Evolutionary conservation across 2,113 vertebrate genomes (phyloP).

Genomic region (Anguilla japonica): DNA sequence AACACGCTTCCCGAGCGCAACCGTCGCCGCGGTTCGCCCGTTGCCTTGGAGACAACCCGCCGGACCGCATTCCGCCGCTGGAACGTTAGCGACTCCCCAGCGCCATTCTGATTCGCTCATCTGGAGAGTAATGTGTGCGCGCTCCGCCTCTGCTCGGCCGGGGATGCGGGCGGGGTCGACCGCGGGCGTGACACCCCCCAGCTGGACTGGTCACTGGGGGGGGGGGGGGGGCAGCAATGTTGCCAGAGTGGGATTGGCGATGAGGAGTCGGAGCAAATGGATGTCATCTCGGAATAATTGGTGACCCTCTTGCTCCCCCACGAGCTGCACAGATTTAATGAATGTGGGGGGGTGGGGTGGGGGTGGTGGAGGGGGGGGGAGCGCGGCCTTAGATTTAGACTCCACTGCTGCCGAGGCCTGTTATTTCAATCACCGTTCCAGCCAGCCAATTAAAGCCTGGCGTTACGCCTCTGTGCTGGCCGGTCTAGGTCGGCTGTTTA

Average conservation of each 20-base stretch:
- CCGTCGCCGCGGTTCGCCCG: not conserved
- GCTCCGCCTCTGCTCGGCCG: not conserved
- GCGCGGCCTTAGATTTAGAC: not conserved
- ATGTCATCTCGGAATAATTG: not conserved
- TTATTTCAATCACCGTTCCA: slow-evolving; percentile 1
- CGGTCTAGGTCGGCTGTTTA: too few relatives aligned
- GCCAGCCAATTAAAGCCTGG: slow-evolving; percentile 35
- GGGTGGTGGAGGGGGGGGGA: not conserved
- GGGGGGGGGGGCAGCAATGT: not conserved
- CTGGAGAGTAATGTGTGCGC: not conserved
- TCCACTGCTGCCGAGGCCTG: too few relatives aligned
- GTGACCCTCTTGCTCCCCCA: not conserved
- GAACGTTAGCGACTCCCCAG: not conserved
- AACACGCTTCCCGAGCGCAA: not conserved
- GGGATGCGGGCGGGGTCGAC: not conserved
- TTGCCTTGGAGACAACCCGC: not conserved
- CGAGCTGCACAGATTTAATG: not conserved
- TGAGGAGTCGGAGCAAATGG: not conserved
- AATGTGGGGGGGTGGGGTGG: not conserved
- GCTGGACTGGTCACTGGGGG: not conserved
- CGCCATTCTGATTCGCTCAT: not conserved
- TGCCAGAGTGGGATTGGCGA: not conserved
- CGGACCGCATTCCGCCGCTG: not conserved
- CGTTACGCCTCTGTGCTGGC: too few relatives aligned
- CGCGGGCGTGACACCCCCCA: not conserved